These are phyloP conservation scores for Himalopsyche japonica DNA, from an alignment of 2,888 invertebrate species.

Conservation along the genomic window DNA sequence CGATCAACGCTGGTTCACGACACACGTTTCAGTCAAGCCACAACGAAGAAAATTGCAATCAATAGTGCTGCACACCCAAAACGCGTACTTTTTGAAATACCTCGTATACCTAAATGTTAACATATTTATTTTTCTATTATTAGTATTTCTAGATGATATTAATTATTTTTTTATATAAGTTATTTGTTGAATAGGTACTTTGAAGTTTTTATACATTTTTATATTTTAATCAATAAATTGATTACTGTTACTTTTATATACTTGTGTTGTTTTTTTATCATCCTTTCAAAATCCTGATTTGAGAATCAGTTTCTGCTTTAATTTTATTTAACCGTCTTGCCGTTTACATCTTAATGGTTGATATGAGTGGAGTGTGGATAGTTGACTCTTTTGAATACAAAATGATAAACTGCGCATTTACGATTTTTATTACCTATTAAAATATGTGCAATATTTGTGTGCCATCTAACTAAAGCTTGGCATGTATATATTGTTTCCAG, in stretches of 20 bases:
- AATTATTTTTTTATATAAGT: constrained; percentile 35
- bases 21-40: neutral
- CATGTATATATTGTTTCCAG: no score
- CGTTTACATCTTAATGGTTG: no score
- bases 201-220: constrained; percentile 41
- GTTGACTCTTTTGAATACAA: no score
- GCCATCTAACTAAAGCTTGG: no score
- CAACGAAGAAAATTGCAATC: neutral
- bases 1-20: neutral
- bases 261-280: neutral
- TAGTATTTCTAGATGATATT: constrained; percentile 14
- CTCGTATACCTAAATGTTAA: constrained; percentile 22
- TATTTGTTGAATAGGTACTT: constrained; percentile 36
- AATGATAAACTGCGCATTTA: no score
- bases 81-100: neutral
- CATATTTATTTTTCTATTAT: constrained; percentile 21
- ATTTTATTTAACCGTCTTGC: no score
- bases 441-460: no score
- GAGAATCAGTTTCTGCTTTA: no score
- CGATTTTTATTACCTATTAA: no score
- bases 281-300: neutral
- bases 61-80: neutral
- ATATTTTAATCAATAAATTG: constrained; percentile 38
- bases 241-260: constrained; percentile 36
- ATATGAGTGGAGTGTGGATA: no score